Base-by-base conservation (phyloP, 2,113 vertebrate genomes). In the Apus apus region DNA sequence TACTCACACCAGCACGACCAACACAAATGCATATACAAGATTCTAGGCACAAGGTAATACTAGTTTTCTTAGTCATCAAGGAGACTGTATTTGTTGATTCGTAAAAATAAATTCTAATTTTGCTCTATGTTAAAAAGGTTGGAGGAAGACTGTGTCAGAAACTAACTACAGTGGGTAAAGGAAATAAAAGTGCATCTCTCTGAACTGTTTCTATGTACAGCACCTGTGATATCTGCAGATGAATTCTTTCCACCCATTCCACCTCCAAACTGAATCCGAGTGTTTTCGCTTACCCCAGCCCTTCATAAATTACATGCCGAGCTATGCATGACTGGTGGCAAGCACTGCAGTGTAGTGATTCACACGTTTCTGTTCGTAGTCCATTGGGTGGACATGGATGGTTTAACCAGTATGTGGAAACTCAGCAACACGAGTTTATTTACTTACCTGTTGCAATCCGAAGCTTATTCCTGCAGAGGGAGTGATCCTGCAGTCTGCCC, bases 331-430 rank as follows among this genome's bases (percentile, higher is more conserved):
- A 22, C 36, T 38, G 70, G n/a, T 34, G 68, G 60, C 60, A 73
- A 29, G 13, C 54, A 12, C 51, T 48, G 26, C 8, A 18, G 8
- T 9, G 7, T 6, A 22, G 15, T 22, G 38, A 60, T 43, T 72
- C 64, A 13, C 53, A 0, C 21, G 14, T 64, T 64, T 23, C 30
- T 36, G 2, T 13, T 27, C 8, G 5, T 17, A 38, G 38, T 22
- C 19, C 25, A 4, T 9, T 8, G 22, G 1, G 14, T 16, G 18
- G 26, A n/a, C 0, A 0, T 23, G 38, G 32, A 13, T 10, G 21
- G 5, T 27, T 75, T 51, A 64, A 67, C 14, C 34, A 34, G 13
- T 3, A 26, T 4, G 8, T 36, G 29, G 45, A 72, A 92, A 75
- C 14, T 19, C 51, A 61, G 29, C 8, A 34, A 26, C 8, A 25